phyloP scores from a whole-genome alignment of 2,113 vertebrate species.

The Stigmatopora nigra region DNA sequence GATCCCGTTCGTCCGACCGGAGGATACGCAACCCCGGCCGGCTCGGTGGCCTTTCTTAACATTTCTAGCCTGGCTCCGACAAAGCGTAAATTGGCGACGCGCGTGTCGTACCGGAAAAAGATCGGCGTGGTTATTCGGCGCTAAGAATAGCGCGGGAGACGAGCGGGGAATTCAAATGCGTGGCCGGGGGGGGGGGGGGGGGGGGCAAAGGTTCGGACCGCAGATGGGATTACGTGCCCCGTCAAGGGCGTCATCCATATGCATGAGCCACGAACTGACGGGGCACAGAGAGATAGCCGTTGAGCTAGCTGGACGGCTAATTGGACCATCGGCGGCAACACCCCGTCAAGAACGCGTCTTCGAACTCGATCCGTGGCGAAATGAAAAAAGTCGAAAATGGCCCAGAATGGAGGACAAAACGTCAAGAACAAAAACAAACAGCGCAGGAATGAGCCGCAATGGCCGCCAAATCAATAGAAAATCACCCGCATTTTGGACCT shows the following conservation, averaged over 20 bases:
- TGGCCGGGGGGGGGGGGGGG: no score
- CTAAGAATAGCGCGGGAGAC: conserved; percentile 58
- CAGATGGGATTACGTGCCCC: conserved; percentile 66
- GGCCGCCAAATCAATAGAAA: no score
- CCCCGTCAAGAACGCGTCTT: conserved; percentile 23
- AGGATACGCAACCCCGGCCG: conserved; percentile 53
- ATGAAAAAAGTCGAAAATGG: no score
- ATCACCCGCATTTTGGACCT: no score
- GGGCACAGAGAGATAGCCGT: conserved; percentile 38
- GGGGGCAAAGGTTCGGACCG: conserved; percentile 66
- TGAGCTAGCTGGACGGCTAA: conserved; percentile 49
- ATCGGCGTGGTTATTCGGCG: conserved; percentile 5
- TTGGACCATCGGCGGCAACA: conserved; percentile 70
- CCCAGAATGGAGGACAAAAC: no score
- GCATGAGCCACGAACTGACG: conserved; percentile 61
- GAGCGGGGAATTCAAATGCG: conserved; percentile 60
- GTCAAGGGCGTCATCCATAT: conserved; percentile 73
- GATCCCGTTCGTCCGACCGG: conserved; percentile 65
- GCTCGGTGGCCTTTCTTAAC: conserved; percentile 56
- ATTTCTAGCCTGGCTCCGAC: conserved; percentile 53
- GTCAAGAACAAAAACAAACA: no score
- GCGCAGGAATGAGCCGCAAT: no score
- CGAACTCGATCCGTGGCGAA: no score
- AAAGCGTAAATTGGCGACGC: conserved; percentile 40
- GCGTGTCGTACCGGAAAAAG: conserved; percentile 22